phyloP scores from a whole-genome alignment of 1,140 invertebrate species.

The Drosophila rufa region DNA sequence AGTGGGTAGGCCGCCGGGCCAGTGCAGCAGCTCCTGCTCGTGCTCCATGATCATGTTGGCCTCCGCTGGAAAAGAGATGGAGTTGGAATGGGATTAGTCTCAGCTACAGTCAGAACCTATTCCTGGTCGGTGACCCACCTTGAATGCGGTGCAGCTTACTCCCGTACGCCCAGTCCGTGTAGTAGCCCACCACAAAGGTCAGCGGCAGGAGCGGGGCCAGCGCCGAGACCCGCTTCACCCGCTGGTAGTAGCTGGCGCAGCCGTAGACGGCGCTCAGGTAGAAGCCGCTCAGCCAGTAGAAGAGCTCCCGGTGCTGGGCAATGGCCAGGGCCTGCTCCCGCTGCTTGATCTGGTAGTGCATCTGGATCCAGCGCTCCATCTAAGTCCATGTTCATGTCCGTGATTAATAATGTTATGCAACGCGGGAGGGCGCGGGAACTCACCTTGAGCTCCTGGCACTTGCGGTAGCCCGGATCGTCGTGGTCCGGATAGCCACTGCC shows the following conservation, averaged over 20 bases:
- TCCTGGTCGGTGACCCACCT: slow-evolving; percentile 85
- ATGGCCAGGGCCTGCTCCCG: slow-evolving; percentile 90
- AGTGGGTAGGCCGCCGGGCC: slow-evolving; percentile 90
- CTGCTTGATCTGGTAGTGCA: slow-evolving; percentile 92
- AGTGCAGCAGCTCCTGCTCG: slow-evolving; percentile 88
- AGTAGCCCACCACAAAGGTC: slow-evolving; percentile 90
- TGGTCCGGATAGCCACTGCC: slow-evolving; percentile 56
- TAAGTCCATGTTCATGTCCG: slow-evolving; percentile 48
- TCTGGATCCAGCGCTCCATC: slow-evolving; percentile 91
- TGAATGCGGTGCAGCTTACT: slow-evolving; percentile 91
- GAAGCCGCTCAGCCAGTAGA: slow-evolving; percentile 90
- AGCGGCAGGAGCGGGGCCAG: slow-evolving; percentile 89
- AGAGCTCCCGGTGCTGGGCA: slow-evolving; percentile 89
- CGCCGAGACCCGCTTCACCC: slow-evolving; percentile 87
- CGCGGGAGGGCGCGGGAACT: neutral
- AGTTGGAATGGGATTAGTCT: no score
- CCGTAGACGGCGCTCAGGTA: slow-evolving; percentile 86
- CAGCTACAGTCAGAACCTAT: no score
- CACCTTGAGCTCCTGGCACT: slow-evolving; percentile 79
- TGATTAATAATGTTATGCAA: slow-evolving; percentile 14
- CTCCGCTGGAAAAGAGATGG: slow-evolving; percentile 87
- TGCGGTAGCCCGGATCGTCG: slow-evolving; percentile 75
- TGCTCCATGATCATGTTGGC: slow-evolving; percentile 92
- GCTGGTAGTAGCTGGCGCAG: slow-evolving; percentile 86
- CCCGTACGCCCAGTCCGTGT: slow-evolving; percentile 91